phyloP scores from a whole-genome alignment of 2,113 vertebrate genomes.

The Sisor rabdophorus region DNA sequence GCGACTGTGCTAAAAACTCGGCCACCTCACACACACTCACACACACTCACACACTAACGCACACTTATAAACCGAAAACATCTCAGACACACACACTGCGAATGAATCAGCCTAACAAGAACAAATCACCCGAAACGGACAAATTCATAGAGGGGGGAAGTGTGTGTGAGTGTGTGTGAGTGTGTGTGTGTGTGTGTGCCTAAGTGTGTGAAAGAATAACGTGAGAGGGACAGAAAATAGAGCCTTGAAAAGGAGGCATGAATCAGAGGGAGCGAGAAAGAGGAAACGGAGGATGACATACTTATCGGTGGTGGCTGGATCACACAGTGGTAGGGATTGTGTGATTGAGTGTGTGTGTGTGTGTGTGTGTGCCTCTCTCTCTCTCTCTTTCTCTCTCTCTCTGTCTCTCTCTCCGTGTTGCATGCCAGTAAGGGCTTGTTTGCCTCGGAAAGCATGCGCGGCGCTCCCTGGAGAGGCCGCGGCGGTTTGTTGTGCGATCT shows the following conservation, averaged over 20 bases:
- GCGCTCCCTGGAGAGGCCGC: slow-evolving; percentile 55
- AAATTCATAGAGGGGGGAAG: slow-evolving; percentile 13
- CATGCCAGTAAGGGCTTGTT: slow-evolving; percentile 72
- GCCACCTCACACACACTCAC: too few relatives aligned
- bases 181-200: neutral
- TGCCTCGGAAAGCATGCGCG: slow-evolving; percentile 73
- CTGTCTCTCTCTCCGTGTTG: slow-evolving; percentile 24
- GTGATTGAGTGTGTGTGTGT: slow-evolving; percentile 27
- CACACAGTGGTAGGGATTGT: slow-evolving; percentile 41
- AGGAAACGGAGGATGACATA: slow-evolving; percentile 52
- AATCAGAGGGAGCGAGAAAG: slow-evolving; percentile 42
- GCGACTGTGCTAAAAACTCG: too few relatives aligned
- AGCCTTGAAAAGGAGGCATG: slow-evolving; percentile 28
- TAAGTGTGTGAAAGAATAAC: slow-evolving; percentile 18
- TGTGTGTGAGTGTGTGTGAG: neutral
- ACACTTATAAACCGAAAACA: neutral
- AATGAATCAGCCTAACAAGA: slow-evolving; percentile 6
- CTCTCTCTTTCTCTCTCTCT: neutral
- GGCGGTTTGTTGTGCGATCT: slow-evolving; percentile 70
- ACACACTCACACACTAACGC: neutral
- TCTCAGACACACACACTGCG: too few relatives aligned
- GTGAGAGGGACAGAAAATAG: slow-evolving; percentile 31
- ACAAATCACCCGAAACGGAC: slow-evolving; percentile 35
- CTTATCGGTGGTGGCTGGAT: slow-evolving; percentile 46
- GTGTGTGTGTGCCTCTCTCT: neutral